Evolutionary conservation across 2,113 vertebrate species (phyloP).

Genomic region (Nothocercus julius): DNA sequence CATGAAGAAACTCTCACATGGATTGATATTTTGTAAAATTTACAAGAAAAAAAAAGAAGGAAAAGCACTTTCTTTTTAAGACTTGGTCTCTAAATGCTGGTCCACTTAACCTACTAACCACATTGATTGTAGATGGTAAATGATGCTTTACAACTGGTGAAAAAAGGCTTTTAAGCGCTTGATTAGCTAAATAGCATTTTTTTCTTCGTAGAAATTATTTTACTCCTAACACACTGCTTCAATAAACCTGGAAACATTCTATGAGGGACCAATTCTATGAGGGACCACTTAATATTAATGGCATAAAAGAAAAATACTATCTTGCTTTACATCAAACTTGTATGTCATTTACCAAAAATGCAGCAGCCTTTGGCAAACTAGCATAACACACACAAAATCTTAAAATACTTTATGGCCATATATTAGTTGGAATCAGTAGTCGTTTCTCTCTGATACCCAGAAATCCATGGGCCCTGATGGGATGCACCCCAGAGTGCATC

Average conservation of each 20-base stretch:
- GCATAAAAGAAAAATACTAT: neutral
- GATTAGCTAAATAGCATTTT: neutral
- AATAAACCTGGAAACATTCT: neutral
- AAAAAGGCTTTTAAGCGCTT: neutral
- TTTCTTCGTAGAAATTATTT: neutral
- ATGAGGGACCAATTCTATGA: neutral
- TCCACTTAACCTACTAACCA: neutral
- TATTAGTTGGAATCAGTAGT: neutral
- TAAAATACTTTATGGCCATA: neutral
- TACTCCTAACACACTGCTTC: neutral
- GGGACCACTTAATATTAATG: neutral
- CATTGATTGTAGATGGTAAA: neutral
- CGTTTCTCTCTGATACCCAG: neutral
- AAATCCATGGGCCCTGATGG: too few species aligned
- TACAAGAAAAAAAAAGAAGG: neutral
- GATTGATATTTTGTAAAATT: neutral
- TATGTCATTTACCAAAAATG: neutral
- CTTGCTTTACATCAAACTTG: neutral
- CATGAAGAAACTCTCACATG: neutral
- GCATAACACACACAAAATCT: neutral
- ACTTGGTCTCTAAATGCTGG: neutral
- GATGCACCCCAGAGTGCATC: too few species aligned
- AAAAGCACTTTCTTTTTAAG: neutral
- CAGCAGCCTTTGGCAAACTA: neutral
- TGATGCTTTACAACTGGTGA: neutral